Base-by-base conservation (phyloP, 2,113 vertebrate genomes). In the Martes martes region DNA sequence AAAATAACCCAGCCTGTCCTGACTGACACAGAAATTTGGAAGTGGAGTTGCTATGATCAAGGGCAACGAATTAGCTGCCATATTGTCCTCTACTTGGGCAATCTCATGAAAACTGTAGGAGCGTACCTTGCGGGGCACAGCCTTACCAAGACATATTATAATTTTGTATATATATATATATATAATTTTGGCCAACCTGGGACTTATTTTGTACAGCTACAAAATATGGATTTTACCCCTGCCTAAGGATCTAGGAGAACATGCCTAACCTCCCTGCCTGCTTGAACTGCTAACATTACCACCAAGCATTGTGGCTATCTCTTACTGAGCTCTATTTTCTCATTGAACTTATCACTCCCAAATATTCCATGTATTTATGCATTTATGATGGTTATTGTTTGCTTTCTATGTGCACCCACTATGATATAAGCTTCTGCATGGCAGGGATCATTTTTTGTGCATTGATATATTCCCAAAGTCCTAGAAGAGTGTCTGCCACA, bases 341-440 rank as follows among this genome's bases (percentile, higher is more conserved):
- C 21, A 67, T 67, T 23, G 33, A 63, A 89, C 11, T 57, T 65
- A 63, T 61, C 59, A 65, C 21, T 78, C 28, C 18, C 28, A 82
- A 50, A 59, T 89, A 96, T 59, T 73, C 45, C 71, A 52, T n/a
- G 42, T 42, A 74, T 86, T 92, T 80, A 86, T 79, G 71, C 63
- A 89, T 59, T 89, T 74, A 61, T 21, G 31, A 69, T 63, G 26
- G 52, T 47, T 85, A 47, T 33, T 85, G 21, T 79, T 95, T 74
- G 14, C n/a, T 84, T 96, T 86, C 59, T 96, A 69, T 78, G 10
- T 91, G 57, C 24, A 65, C 21, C 59, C 52, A 83, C 28, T 96
- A 92, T 31, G 67, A 80, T 82, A 80, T 21, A 95, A 94, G 21
- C 47, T 94, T 96, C 74, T 94, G 8, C 52, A 67, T 61, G 52